Evolutionary conservation across 1,140 invertebrate species (phyloP), one percentile per base, ranked within the genome.

Genomic region (Rhizoglyphus robini): DNA sequence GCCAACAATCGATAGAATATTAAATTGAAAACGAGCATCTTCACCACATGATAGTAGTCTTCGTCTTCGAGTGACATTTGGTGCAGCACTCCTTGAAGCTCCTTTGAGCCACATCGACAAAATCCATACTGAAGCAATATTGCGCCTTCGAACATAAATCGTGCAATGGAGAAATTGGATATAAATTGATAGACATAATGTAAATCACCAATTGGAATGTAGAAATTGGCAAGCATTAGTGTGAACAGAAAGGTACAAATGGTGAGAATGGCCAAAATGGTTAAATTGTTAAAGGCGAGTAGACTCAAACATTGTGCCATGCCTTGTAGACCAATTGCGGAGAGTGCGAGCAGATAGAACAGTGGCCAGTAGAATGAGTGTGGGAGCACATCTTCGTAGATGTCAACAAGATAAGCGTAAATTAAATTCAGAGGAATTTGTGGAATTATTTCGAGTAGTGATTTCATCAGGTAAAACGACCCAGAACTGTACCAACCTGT

Each of bases 81-180:
- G 27, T 48, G 51, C 47, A 64, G 27, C 18, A 64, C 31, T 3
- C 5, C 8, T 49, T 47, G 46, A 3, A 64, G 2, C 29, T 64
- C 25, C 20, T 32, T 49, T 23, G 30, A n/a, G 4, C 3, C 18
- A 64, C 63, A 64, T 13, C 63, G 63, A 38, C 34, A n/a, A 57
- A 64, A 64, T 31, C 63, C 63, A 38, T 64, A 64, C 20, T 32
- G 2, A 36, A 64, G 29, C 25, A 64, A 27, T 18, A 64, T 27
- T 2, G 51, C 11, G 25, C 15, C 18, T 57, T 64, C 63, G 27
- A 31, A 38, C 29, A 64, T 13, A 18, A 64, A 36, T n/a, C 46
- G 38, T 36, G 8, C 2, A 8, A 30, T 30, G 11, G 29, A 51
- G 1, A 64, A 38, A 4, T 51, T 51, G 25, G 38, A 48, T 18